Percentiles rank a stretch among this genome's conserved stretches.
These are phyloP conservation scores for Melanotaenia boesemani DNA, from an alignment of 2,797 vertebrate genomes.

Conservation along the genomic window DNA sequence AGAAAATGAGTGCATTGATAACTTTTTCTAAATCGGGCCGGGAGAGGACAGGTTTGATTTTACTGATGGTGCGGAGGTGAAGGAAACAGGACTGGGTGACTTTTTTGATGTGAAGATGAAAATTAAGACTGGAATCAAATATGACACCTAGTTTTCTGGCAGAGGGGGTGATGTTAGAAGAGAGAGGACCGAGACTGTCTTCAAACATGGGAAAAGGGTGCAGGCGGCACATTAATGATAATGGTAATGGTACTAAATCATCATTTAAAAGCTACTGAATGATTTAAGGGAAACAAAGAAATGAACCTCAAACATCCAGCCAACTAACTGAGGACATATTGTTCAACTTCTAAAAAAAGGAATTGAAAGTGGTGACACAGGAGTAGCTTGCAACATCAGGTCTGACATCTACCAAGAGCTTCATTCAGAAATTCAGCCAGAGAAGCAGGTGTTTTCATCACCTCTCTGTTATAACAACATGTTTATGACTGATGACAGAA, in stretches of 20 bases:
- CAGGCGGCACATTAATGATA: not conserved
- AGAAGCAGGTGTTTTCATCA: not conserved
- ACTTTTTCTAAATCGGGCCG: too few species aligned
- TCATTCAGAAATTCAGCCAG: constrained; percentile 4
- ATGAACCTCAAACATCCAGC: not conserved
- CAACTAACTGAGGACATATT: not conserved
- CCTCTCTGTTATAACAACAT: fast-evolving
- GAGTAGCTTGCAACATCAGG: not conserved
- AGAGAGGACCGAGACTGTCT: too few species aligned
- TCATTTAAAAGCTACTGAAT: not conserved
- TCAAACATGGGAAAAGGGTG: not conserved
- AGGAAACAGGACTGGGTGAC: too few species aligned
- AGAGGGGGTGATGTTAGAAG: too few species aligned
- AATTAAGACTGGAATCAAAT: too few species aligned
- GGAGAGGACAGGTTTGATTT: too few species aligned
- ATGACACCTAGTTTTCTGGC: too few species aligned
- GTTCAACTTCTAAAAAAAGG: constrained; percentile 39
- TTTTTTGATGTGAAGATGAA: too few species aligned
- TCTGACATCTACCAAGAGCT: not conserved
- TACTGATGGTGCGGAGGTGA: too few species aligned
- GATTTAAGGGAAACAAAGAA: not conserved
- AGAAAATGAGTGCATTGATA: too few species aligned
- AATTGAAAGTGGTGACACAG: constrained; percentile 66
- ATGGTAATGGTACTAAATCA: not conserved
- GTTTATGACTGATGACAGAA: not conserved